A percentile compares a stretch with the other conserved stretches of the same genome.
These are phyloP conservation scores for Cremastinae sp. DNA, from an alignment of 2,888 invertebrate genomes.

Conservation along the genomic window DNA sequence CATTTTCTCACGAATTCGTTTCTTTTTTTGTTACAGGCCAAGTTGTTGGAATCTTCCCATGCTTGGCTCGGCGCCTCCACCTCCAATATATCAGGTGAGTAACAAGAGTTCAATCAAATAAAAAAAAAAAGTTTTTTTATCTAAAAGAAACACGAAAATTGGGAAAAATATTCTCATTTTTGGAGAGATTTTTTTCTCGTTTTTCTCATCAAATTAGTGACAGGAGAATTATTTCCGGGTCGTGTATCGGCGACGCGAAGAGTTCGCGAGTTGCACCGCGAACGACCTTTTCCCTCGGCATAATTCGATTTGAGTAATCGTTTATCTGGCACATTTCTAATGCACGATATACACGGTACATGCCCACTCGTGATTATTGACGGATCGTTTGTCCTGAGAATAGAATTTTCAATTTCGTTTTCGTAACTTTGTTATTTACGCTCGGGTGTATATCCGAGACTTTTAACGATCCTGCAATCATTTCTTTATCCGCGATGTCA, in stretches of 20 bases:
- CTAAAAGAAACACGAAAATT: no score
- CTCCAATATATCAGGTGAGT: slow-evolving; percentile 95
- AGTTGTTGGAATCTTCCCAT: slow-evolving; percentile 94
- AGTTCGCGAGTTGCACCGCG: not conserved
- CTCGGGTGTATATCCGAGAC: not conserved
- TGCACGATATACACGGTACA: not conserved
- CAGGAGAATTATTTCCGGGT: not conserved
- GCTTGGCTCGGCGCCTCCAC: slow-evolving; percentile 95
- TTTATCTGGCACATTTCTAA: slow-evolving; percentile 14
- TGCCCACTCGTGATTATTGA: not conserved
- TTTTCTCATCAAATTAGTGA: not conserved
- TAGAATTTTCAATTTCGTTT: slow-evolving; percentile 37
- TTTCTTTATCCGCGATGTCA: no score
- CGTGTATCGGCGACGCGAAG: not conserved
- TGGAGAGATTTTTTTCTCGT: not conserved
- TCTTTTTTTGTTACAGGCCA: slow-evolving; percentile 88
- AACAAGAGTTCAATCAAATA: slow-evolving; percentile 60
- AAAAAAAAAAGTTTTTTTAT: not conserved
- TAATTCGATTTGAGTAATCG: slow-evolving; percentile 45
- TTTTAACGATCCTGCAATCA: no score
- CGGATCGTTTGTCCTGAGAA: slow-evolving; percentile 48
- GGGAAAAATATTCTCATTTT: not conserved
- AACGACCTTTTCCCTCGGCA: slow-evolving; percentile 26
- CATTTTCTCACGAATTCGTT: slow-evolving; percentile 52
- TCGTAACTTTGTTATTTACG: slow-evolving; percentile 37